Evolutionary conservation across 2,888 invertebrate genomes (phyloP).

Genomic region (Anagyrus pseudococci): DNA sequence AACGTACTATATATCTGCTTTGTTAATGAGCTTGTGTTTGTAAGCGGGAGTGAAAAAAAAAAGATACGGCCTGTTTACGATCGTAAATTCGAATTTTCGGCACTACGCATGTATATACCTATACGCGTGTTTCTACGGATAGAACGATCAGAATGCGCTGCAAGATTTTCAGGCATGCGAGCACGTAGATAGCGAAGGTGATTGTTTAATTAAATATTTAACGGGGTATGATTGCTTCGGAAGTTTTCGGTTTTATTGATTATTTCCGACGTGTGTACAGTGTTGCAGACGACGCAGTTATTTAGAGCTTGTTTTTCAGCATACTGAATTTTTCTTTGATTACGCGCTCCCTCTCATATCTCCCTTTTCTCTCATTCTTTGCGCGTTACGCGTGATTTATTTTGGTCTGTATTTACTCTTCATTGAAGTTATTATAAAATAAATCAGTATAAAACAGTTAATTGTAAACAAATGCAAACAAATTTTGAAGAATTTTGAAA

Average conservation of each 20-base stretch:
- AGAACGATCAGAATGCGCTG: constrained; percentile 6
- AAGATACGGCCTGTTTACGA: constrained; percentile 28
- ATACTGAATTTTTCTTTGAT: too few relatives aligned
- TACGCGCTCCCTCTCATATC: too few relatives aligned
- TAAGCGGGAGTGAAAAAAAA: background rate
- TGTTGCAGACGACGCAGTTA: too few relatives aligned
- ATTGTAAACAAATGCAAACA: too few relatives aligned
- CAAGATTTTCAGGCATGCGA: background rate
- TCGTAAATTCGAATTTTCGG: constrained; percentile 34
- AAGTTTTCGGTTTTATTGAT: constrained; percentile 3
- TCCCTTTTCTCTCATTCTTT: too few relatives aligned
- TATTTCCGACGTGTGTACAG: background rate
- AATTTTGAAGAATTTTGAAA: too few relatives aligned
- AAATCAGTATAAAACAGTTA: too few relatives aligned
- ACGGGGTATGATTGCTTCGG: background rate
- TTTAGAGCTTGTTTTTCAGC: too few relatives aligned
- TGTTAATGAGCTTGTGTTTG: constrained; percentile 9
- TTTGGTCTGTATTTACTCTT: too few relatives aligned
- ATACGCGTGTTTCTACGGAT: background rate
- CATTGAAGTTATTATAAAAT: too few relatives aligned
- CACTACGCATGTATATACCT: background rate
- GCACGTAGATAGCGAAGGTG: background rate
- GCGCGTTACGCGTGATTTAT: too few relatives aligned
- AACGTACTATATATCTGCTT: background rate
- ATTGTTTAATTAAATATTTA: constrained; percentile 26